A percentile compares a stretch with the other conserved stretches of the same genome.
Conservation (phyloP, 2,888 invertebrate species). For the Pyralis farinalis region DNA sequence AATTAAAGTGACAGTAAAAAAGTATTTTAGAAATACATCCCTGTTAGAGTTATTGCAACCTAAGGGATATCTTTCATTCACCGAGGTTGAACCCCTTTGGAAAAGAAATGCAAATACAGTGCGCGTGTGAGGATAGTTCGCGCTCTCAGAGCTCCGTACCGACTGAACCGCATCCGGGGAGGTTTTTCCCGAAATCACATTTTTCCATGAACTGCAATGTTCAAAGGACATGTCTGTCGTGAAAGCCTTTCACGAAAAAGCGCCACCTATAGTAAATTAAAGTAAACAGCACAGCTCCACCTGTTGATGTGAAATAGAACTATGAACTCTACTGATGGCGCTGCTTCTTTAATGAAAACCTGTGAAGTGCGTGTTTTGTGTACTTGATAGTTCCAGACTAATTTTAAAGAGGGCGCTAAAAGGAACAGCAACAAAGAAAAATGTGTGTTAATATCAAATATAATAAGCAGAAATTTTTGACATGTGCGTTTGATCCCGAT, state of each 20-base stretch:
- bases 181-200: conserved; percentile 57
- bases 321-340: conserved; percentile 3
- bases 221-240: not conserved
- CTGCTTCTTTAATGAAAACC: conserved; percentile 6
- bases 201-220: conserved; percentile 36
- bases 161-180: conserved; percentile 68
- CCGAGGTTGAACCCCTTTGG: conserved; percentile 3
- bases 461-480: too few relatives aligned
- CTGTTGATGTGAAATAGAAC: conserved; percentile 22
- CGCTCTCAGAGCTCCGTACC: conserved; percentile 59
- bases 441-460: too few relatives aligned
- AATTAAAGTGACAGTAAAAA: conserved; percentile 5
- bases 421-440: too few relatives aligned
- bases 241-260: not conserved
- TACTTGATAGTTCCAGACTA: not conserved
- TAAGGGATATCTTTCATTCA: conserved; percentile 5
- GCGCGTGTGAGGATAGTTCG: conserved; percentile 38
- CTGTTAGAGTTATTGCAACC: not conserved
- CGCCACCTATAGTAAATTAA: conserved; percentile 10
- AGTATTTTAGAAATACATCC: conserved; percentile 15
- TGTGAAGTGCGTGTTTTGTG: not conserved
- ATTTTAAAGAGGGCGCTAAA: too few relatives aligned
- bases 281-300: conserved; percentile 17
- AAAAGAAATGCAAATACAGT: conserved; percentile 3
- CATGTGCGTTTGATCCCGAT: too few relatives aligned